Conservation (phyloP, 2,113 vertebrate genomes). For the Dipodomys ordii region DNA sequence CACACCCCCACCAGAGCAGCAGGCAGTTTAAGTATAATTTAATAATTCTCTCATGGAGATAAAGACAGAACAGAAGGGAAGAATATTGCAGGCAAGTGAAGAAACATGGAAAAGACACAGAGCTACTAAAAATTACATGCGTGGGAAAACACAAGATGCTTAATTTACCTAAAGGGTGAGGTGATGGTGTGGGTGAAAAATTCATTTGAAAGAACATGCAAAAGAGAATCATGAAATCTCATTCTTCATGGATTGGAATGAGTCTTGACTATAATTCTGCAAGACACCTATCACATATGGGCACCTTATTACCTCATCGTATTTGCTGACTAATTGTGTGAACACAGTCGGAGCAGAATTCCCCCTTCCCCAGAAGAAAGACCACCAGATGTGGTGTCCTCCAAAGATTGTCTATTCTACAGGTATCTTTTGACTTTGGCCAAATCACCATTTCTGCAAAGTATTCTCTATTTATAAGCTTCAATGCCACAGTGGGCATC, state of each 20-base stretch:
- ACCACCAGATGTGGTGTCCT: not conserved
- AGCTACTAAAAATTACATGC: not conserved
- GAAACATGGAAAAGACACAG: not conserved
- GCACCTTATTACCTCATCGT: not conserved
- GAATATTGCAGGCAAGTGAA: not conserved
- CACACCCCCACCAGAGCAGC: rapidly evolving
- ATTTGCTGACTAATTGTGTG: not conserved
- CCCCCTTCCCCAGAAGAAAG: not conserved
- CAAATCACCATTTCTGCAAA: not conserved
- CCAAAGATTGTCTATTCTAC: not conserved
- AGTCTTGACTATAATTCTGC: not conserved
- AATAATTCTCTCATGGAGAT: not conserved
- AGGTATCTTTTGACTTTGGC: not conserved
- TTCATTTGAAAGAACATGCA: not conserved
- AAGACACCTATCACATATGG: not conserved
- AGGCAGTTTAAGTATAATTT: not conserved
- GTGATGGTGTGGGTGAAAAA: not conserved
- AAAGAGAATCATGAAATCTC: not conserved
- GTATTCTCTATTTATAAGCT: not conserved
- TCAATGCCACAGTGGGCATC: not conserved
- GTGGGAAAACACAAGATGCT: not conserved
- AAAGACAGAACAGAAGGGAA: not conserved
- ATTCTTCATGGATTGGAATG: not conserved
- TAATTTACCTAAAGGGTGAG: not conserved
- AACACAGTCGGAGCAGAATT: not conserved